phyloP scores from a whole-genome alignment of 2,797 vertebrate species.

The Myotis myotis region DNA sequence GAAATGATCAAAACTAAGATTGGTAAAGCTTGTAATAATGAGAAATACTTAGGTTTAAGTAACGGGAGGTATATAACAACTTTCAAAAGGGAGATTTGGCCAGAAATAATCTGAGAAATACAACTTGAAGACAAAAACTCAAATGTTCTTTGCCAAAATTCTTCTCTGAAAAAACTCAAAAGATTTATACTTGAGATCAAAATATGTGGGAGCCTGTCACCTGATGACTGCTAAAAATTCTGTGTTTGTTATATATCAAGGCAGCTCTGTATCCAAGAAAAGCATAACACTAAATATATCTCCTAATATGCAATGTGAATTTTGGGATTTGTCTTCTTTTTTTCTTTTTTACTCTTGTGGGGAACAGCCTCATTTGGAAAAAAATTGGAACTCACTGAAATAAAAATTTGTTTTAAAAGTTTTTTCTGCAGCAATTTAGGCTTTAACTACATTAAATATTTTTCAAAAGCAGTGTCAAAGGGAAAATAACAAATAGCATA shows the following conservation, averaged over 20 bases:
- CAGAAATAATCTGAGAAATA: slow-evolving; percentile 44
- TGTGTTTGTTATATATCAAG: slow-evolving; percentile 58
- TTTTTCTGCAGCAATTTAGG: slow-evolving; percentile 40
- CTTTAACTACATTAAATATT: slow-evolving; percentile 53
- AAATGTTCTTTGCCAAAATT: slow-evolving; percentile 51
- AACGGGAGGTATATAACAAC: slow-evolving; percentile 6
- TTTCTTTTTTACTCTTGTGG: slow-evolving; percentile 5
- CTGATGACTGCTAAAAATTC: slow-evolving; percentile 52
- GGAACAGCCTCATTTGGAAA: slow-evolving; percentile 60
- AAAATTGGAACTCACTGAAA: slow-evolving; percentile 47
- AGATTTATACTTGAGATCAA: slow-evolving; percentile 46
- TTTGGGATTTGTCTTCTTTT: slow-evolving; percentile 4
- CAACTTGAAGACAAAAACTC: slow-evolving; percentile 59
- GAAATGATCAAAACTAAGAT: slow-evolving; percentile 39
- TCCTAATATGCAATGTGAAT: slow-evolving; percentile 23
- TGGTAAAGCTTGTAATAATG: slow-evolving; percentile 49
- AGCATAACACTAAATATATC: slow-evolving; percentile 59
- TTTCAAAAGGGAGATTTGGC: slow-evolving; percentile 35
- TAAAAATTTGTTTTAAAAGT: slow-evolving; percentile 54
- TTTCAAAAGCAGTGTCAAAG: slow-evolving; percentile 52
- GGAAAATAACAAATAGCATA: slow-evolving; percentile 41
- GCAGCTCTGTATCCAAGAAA: slow-evolving; percentile 61
- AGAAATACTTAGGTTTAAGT: slow-evolving; percentile 35
- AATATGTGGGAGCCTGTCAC: slow-evolving; percentile 34
- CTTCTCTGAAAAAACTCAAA: slow-evolving; percentile 26